A percentile compares a stretch with the other conserved stretches of the same genome.
phyloP scores from a whole-genome alignment of 2,797 vertebrate genomes.

The Myotis daubentonii region DNA sequence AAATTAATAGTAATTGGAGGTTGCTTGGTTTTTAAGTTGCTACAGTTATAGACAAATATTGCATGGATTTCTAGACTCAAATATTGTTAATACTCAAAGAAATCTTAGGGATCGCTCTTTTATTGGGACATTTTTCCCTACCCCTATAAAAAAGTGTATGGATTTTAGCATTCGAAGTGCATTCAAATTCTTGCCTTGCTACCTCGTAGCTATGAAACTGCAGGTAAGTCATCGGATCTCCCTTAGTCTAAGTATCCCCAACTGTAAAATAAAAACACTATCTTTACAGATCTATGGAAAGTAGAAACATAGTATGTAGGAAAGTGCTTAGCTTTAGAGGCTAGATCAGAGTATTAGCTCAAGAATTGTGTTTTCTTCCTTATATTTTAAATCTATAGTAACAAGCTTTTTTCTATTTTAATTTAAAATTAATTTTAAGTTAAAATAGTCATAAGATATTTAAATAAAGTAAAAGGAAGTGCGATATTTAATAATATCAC shows the following conservation, averaged over 20 bases:
- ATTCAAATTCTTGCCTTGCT: neutral
- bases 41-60: neutral
- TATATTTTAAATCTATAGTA: neutral
- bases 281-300: neutral
- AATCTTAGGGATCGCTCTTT: neutral
- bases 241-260: neutral
- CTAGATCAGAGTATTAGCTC: neutral
- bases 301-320: neutral
- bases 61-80: neutral
- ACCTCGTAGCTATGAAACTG: neutral
- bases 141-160: neutral
- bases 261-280: neutral
- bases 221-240: neutral
- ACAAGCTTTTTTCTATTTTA: slow-evolving; percentile 1
- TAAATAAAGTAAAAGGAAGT: slow-evolving; percentile 1
- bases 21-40: slow-evolving; percentile 41
- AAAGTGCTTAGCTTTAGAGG: neutral
- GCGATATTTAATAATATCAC: neutral
- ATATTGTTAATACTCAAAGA: neutral
- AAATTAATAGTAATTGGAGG: slow-evolving; percentile 36
- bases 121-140: neutral
- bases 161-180: neutral
- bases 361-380: neutral
- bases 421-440: neutral
- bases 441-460: slow-evolving; percentile 10